Evolutionary conservation across 2,797 vertebrate species (phyloP).

Genomic region (Melanotaenia nigrans): DNA sequence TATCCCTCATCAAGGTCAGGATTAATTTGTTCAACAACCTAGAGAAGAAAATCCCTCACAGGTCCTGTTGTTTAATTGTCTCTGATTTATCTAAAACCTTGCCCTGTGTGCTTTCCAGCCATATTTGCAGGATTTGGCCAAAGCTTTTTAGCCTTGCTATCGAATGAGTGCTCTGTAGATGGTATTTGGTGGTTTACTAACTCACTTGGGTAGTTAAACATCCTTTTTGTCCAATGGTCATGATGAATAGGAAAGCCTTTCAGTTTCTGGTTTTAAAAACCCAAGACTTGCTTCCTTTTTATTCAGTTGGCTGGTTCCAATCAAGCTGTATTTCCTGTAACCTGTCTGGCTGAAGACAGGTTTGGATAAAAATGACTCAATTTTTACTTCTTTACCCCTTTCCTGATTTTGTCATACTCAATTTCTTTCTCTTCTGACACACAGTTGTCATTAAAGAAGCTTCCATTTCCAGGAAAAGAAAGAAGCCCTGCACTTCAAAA

Average conservation of each 20-base stretch:
- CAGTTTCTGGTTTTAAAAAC: conserved; percentile 1
- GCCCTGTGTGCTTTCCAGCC: conserved; percentile 29
- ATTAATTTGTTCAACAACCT: conserved; percentile 70
- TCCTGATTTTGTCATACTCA: conserved; percentile 9
- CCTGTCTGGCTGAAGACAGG: conserved; percentile 7
- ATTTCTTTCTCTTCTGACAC: conserved; percentile 19
- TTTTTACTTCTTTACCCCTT: neutral
- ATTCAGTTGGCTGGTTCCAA: conserved; percentile 10
- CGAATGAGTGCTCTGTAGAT: conserved; percentile 35
- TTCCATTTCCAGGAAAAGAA: conserved; percentile 15
- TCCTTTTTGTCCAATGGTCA: conserved; percentile 39
- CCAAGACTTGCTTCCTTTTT: conserved; percentile 18
- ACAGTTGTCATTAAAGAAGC: conserved; percentile 28
- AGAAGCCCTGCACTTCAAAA: conserved; percentile 28
- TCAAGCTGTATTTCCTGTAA: conserved; percentile 1
- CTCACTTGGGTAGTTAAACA: conserved; percentile 44
- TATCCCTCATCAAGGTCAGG: conserved; percentile 58
- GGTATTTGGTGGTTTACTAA: conserved; percentile 35
- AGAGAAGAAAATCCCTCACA: conserved; percentile 52
- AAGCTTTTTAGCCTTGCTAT: conserved; percentile 55
- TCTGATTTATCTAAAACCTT: conserved; percentile 57
- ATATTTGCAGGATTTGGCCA: conserved; percentile 63
- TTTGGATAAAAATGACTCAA: conserved; percentile 10
- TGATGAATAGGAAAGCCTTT: conserved; percentile 15
- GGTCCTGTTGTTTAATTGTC: conserved; percentile 59